Evolutionary conservation across 2,888 invertebrate genomes (phyloP).

Genomic region (Trachelus iudaicus): DNA sequence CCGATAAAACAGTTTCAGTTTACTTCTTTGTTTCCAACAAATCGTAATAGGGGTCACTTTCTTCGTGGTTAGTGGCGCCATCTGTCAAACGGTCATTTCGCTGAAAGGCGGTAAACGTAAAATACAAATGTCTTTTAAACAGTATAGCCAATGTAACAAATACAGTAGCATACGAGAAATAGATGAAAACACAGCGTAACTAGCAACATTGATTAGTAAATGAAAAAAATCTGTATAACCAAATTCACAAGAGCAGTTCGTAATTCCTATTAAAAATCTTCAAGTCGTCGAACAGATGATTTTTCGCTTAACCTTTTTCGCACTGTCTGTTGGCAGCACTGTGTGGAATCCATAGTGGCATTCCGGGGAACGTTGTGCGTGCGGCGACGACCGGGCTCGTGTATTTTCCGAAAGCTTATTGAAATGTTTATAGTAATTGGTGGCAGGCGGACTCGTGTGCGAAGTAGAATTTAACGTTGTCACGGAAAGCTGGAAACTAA

Average conservation of each 20-base stretch:
- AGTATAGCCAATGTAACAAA: slow-evolving; percentile 25
- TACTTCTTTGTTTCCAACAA: not conserved
- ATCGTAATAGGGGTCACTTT: not conserved
- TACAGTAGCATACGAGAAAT: not conserved
- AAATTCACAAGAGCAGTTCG: not conserved
- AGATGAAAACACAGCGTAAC: not conserved
- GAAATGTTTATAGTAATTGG: slow-evolving; percentile 33
- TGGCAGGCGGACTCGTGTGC: slow-evolving; percentile 22
- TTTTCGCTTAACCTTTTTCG: not conserved
- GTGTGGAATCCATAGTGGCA: slow-evolving; percentile 21
- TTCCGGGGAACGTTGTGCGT: slow-evolving; percentile 22
- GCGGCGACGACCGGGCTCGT: slow-evolving; percentile 26
- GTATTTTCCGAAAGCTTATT: slow-evolving; percentile 18
- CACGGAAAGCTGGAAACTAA: slow-evolving; percentile 18
- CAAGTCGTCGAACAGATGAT: not conserved
- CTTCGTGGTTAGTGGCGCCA: slow-evolving; percentile 2
- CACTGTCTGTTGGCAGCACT: slow-evolving; percentile 10
- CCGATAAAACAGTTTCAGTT: not conserved
- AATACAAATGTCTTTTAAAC: slow-evolving; percentile 38
- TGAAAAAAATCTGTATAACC: not conserved
- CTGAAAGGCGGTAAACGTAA: slow-evolving; percentile 30
- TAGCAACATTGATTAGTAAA: not conserved
- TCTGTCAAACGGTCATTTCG: not conserved
- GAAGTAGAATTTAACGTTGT: slow-evolving; percentile 22
- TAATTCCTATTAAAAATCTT: not conserved